Conservation (phyloP, 30 jellyfish, hydroid and myxozoan species). For the Catostylus mosaicus region DNA sequence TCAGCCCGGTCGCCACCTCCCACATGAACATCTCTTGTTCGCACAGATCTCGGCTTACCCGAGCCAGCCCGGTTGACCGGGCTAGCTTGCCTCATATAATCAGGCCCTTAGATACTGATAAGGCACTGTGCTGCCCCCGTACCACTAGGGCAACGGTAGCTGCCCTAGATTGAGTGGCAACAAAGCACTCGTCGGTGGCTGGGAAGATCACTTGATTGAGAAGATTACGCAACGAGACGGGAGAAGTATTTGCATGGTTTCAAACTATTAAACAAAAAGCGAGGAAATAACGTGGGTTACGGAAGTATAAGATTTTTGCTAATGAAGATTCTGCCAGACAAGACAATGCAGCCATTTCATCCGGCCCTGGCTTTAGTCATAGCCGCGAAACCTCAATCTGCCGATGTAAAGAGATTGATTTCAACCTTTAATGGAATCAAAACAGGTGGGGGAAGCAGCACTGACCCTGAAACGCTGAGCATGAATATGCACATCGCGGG, state of each 20-base stretch:
- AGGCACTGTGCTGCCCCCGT: too few species aligned
- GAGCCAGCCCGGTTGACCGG: too few species aligned
- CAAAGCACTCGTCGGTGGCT: slow-evolving; percentile 38
- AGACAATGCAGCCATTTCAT: slow-evolving; percentile 16
- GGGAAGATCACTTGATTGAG: slow-evolving; percentile 24
- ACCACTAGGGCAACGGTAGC: too few species aligned
- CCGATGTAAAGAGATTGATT: slow-evolving; percentile 33
- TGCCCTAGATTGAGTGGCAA: slow-evolving; percentile 18
- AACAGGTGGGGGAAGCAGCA: slow-evolving; percentile 55
- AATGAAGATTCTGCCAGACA: not conserved
- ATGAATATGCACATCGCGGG: slow-evolving; percentile 14
- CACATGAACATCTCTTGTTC: too few species aligned
- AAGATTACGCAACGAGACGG: slow-evolving; percentile 18
- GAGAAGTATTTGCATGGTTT: slow-evolving; percentile 29
- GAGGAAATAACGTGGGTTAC: slow-evolving; percentile 11
- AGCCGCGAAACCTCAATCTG: slow-evolving; percentile 37
- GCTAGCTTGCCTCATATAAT: too few species aligned
- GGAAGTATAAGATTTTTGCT: slow-evolving; percentile 14
- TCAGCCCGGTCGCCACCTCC: too few species aligned
- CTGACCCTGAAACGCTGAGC: slow-evolving; percentile 39
- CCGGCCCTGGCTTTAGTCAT: slow-evolving; percentile 6
- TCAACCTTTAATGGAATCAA: slow-evolving; percentile 19
- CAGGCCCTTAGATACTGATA: too few species aligned
- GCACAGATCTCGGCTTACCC: too few species aligned
- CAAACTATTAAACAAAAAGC: slow-evolving; percentile 4